Conservation (phyloP, 1,140 invertebrate genomes). For the Apis dorsata region DNA sequence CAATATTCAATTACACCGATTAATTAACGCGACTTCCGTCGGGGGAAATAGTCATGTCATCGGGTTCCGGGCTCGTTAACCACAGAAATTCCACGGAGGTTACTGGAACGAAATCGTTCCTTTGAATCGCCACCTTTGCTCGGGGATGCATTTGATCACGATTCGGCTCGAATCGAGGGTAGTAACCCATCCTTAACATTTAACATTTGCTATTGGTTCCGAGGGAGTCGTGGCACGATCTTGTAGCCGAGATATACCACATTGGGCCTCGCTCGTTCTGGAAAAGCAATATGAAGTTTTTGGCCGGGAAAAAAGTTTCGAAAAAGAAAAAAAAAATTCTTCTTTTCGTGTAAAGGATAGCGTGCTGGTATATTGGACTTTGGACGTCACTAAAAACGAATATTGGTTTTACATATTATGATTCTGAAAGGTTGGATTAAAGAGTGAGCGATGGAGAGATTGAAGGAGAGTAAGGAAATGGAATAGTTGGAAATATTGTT, state of each 20-base stretch:
- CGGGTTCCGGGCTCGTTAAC: conserved; percentile 20
- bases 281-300: neutral
- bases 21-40: conserved; percentile 15
- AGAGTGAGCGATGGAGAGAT: no score
- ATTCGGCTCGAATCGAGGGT: neutral
- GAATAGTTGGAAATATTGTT: neutral
- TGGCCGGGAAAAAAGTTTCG: neutral
- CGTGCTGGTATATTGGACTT: neutral
- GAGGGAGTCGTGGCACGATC: conserved; percentile 23
- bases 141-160: conserved; percentile 14
- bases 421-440: neutral
- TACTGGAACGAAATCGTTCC: conserved; percentile 18
- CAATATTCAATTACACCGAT: conserved; percentile 26
- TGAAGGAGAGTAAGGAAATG: no score
- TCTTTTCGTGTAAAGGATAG: neutral
- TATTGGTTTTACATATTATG: neutral
- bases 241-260: conserved; percentile 7
- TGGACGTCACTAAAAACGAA: neutral
- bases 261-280: neutral
- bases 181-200: conserved; percentile 14
- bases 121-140: conserved; percentile 1
- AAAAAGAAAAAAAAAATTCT: neutral
- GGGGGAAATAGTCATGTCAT: neutral
- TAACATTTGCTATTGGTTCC: conserved; percentile 25
- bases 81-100: conserved; percentile 5